A percentile compares a stretch with the other conserved stretches of the same genome.
phyloP scores from a whole-genome alignment of 2,888 invertebrate species.

The Antheraea yamamai region DNA sequence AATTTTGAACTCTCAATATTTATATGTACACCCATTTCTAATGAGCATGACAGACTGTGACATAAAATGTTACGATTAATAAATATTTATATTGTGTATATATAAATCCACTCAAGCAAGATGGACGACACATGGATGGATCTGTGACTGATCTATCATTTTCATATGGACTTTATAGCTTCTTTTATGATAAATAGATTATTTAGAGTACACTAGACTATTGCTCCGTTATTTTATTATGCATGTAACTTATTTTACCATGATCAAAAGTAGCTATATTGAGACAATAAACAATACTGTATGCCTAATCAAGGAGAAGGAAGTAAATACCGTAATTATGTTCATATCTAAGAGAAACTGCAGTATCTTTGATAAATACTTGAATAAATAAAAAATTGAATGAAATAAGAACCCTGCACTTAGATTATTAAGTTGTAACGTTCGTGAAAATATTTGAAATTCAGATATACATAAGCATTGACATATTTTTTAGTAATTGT shows the following conservation, averaged over 20 bases:
- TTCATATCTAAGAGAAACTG: not conserved
- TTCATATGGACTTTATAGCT: not conserved
- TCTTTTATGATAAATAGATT: not conserved
- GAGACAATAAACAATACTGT: not conserved
- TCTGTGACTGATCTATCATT: conserved; percentile 2
- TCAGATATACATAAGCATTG: not conserved
- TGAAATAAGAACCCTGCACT: not conserved
- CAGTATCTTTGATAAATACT: not conserved
- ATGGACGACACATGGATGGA: conserved; percentile 26
- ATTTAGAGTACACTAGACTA: not conserved
- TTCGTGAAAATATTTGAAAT: not conserved
- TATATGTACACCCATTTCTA: not conserved
- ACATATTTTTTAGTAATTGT: too few relatives aligned
- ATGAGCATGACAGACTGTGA: not conserved
- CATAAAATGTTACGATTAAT: not conserved
- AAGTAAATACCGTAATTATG: not conserved
- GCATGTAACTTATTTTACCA: not conserved
- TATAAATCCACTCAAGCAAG: conserved; percentile 18
- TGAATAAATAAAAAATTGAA: too few relatives aligned
- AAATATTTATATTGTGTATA: not conserved
- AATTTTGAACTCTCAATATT: not conserved
- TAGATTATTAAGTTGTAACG: not conserved
- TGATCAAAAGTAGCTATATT: not conserved
- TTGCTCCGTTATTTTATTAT: not conserved
- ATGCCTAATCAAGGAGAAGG: not conserved